Conservation (phyloP, 2,888 invertebrate genomes). For the Alsophila aescularia region DNA sequence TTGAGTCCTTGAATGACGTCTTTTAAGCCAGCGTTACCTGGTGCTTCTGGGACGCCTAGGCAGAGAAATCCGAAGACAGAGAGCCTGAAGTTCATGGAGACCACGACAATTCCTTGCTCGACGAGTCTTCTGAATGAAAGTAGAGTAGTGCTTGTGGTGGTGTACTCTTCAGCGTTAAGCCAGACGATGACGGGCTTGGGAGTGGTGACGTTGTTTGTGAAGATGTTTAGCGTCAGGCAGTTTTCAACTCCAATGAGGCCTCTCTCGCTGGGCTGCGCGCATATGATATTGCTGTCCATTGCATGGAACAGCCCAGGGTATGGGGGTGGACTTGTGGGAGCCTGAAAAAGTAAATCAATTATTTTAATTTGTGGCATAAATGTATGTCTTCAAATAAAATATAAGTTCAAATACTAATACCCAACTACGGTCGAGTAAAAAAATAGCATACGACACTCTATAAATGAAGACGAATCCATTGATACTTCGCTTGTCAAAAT, state of each 20-base stretch:
- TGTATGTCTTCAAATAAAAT: neutral
- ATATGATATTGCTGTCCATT: conserved; percentile 52
- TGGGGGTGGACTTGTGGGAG: conserved; percentile 39
- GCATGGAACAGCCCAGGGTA: conserved; percentile 52
- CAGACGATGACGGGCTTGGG: conserved; percentile 70
- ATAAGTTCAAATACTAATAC: too few relatives aligned
- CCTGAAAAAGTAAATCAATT: conserved; percentile 41
- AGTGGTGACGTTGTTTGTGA: conserved; percentile 56
- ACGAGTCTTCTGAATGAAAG: conserved; percentile 84
- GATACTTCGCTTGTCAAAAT: too few relatives aligned
- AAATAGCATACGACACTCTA: too few relatives aligned
- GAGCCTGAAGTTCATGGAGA: conserved; percentile 87
- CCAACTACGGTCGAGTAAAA: too few relatives aligned
- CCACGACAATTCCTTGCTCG: conserved; percentile 86
- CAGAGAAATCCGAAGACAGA: conserved; percentile 90
- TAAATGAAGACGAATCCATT: too few relatives aligned
- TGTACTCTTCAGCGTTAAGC: conserved; percentile 69
- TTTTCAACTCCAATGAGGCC: conserved; percentile 70
- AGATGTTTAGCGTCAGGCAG: conserved; percentile 67
- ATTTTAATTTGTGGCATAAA: neutral
- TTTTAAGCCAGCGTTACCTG: conserved; percentile 94
- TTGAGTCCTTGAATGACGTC: conserved; percentile 92
- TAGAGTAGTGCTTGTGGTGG: conserved; percentile 46
- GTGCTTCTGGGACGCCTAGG: conserved; percentile 83
- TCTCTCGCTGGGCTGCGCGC: conserved; percentile 62